A percentile compares a stretch with the other conserved stretches of the same genome.
Conservation (phyloP, 2,888 invertebrate species). For the Brachyptera putata region DNA sequence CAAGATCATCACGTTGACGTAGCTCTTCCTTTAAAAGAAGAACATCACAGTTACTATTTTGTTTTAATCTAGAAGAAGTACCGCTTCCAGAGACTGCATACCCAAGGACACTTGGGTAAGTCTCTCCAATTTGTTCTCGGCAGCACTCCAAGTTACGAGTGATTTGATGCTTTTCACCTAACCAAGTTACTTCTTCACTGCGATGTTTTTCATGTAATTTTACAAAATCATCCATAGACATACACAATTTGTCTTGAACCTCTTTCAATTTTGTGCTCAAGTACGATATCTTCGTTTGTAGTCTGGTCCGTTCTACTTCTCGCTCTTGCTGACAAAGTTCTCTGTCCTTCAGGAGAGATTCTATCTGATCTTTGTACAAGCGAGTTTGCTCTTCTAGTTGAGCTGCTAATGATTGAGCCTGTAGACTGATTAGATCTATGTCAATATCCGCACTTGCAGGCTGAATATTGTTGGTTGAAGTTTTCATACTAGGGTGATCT, state of each 20-base stretch:
- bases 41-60: background rate
- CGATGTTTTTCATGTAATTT: constrained; percentile 42
- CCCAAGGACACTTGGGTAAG: constrained; percentile 1
- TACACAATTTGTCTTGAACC: constrained; percentile 45
- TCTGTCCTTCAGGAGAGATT: constrained; percentile 43
- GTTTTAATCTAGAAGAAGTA: background rate
- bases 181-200: constrained; percentile 42
- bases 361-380: constrained; percentile 42
- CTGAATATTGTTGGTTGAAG: too few relatives aligned
- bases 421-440: background rate
- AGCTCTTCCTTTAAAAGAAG: constrained; percentile 16
- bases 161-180: constrained; percentile 39
- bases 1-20: constrained; percentile 15
- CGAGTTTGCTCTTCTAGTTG: constrained; percentile 44
- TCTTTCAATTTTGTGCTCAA: constrained; percentile 41
- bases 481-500: background rate
- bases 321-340: constrained; percentile 43
- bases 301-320: constrained; percentile 40
- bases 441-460: background rate
- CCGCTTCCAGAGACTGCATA: constrained; percentile 20
- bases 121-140: constrained; percentile 16
- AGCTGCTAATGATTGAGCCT: constrained; percentile 21
- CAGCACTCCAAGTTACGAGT: constrained; percentile 22
- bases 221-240: constrained; percentile 44
- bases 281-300: constrained; percentile 33